Base-by-base conservation (phyloP, 2,888 invertebrate genomes). In the Entomobrya multifasciata region DNA sequence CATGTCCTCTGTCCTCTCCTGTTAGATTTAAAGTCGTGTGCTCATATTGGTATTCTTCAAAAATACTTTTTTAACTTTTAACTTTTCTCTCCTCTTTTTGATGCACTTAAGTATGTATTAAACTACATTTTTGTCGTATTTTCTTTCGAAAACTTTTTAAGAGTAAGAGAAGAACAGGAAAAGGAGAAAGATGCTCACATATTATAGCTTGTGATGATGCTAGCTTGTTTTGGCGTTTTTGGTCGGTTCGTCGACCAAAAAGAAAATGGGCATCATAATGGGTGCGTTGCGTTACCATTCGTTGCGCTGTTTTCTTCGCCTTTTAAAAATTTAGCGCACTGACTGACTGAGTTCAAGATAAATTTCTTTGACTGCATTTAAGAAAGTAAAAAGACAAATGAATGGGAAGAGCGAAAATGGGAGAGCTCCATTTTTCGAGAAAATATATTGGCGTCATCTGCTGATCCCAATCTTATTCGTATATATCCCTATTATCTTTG, bases 211-310 rank as follows among this genome's bases (percentile, higher is more conserved):
- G 36, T n/a, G n/a, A n/a, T n/a, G 36, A 4, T 36, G 8, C 8
- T 36, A 15, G 17, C 65, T 47, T 47, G 15, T 27, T 79, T 77
- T 77, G 49, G 65, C 76, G 67, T 49, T 83, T 49, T 83, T 82
- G 65, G 57, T 77, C 77, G 77, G 83, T 82, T 83, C 83, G 77
- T 49, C 83, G 83, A 83, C 83, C 77, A 76, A 83, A 77, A 76
- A 82, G 57, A 22, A 65, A 36, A 65, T 25, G 52, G 41, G 47
- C 36, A 74, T 74, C 52, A 52, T 49, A 1, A 74, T 30, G 74
- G 36, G 60, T 79, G 79, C 41, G 65, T 62, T 27, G 30, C 65
- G 30, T 22, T 22, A 60, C 22, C 22, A 22, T 52, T 74, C 25
- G 62, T 36, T 60, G 8, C 36, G 30, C 49, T 74, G 36, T 74